Conservation (phyloP, 2,888 invertebrate species). For the Apamea monoglypha region DNA sequence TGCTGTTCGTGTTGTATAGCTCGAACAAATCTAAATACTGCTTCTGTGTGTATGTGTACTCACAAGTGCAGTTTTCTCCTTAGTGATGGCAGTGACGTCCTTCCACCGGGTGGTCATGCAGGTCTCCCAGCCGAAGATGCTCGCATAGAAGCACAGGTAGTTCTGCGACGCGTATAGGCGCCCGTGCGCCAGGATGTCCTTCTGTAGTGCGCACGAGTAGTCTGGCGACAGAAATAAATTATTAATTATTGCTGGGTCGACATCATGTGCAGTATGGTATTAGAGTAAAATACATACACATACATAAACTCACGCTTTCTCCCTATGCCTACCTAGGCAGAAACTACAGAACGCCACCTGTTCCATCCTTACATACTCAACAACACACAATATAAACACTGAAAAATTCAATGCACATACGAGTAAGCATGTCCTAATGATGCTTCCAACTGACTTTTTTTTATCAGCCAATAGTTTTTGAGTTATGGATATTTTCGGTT, state of each 20-base stretch:
- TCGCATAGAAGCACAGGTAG: conserved; percentile 99
- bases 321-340: too few relatives aligned
- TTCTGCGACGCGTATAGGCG: conserved; percentile 98
- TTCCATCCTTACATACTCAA: neutral
- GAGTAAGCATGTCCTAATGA: neutral
- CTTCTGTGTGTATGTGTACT: conserved; percentile 23
- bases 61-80: conserved; percentile 95
- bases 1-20: neutral
- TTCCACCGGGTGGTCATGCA: conserved; percentile 95
- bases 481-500: neutral
- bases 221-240: conserved; percentile 89
- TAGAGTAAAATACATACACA: neutral
- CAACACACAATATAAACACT: neutral
- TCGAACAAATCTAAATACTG: neutral
- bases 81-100: conserved; percentile 97
- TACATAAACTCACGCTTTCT: neutral
- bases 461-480: neutral
- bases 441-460: neutral
- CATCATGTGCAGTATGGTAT: neutral
- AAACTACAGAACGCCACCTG: neutral
- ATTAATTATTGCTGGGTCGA: neutral
- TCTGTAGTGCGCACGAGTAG: conserved; percentile 99
- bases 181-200: conserved; percentile 98
- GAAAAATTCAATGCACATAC: too few relatives aligned
- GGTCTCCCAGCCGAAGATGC: conserved; percentile 99